Percentiles rank a stretch among this genome's conserved stretches.
These are phyloP conservation scores for Pachliopta kotzebuea DNA, from an alignment of 2,888 invertebrate genomes.

Conservation along the genomic window DNA sequence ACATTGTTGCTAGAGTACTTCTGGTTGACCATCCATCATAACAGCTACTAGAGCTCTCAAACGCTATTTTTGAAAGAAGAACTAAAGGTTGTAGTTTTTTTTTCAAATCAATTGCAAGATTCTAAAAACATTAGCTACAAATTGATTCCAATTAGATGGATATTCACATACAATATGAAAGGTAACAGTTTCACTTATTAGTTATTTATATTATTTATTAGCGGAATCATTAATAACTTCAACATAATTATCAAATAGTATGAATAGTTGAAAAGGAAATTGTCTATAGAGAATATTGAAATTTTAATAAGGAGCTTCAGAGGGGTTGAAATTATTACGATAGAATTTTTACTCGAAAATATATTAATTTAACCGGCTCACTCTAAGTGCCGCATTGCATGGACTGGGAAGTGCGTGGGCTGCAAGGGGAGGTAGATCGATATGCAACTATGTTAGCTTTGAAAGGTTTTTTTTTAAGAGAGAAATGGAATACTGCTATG, in stretches of 20 bases:
- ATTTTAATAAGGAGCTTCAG: not conserved
- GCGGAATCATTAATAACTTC: not conserved
- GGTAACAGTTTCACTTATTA: too few species aligned
- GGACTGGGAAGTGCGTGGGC: slow-evolving; percentile 4
- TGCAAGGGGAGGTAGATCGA: slow-evolving; percentile 18
- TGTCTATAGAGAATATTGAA: too few species aligned
- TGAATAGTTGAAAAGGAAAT: too few species aligned
- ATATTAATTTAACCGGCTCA: slow-evolving; percentile 10
- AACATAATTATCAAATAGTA: not conserved
- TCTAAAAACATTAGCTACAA: too few species aligned
- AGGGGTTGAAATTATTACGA: slow-evolving; percentile 1
- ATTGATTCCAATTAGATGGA: too few species aligned
- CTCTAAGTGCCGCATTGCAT: slow-evolving; percentile 5
- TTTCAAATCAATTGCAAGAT: too few species aligned
- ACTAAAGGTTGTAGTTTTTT: too few species aligned
- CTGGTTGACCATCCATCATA: too few species aligned
- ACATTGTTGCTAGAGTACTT: not conserved
- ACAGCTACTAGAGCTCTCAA: too few species aligned
- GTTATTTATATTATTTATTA: not conserved
- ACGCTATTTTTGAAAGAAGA: too few species aligned
- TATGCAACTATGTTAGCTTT: slow-evolving; percentile 23
- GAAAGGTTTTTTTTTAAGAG: slow-evolving; percentile 1
- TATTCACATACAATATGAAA: too few species aligned
- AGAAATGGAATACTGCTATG: not conserved
- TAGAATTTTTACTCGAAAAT: slow-evolving; percentile 7